Evolutionary conservation across 2,113 vertebrate genomes (phyloP), one percentile per base, ranked within the genome.

Genomic region (Dasyprocta punctata): DNA sequence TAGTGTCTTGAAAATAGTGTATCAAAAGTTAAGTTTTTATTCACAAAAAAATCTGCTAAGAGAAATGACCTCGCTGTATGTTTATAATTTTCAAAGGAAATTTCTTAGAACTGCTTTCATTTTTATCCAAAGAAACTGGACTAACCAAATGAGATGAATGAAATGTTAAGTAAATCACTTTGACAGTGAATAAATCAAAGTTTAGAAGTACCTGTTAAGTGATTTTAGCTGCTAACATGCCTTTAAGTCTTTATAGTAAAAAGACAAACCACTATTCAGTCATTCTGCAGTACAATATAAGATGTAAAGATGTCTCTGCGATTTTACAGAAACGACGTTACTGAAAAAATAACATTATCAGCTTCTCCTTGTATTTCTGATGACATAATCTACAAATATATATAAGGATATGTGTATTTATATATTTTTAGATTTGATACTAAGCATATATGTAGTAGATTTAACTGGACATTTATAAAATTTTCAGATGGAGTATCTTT

Each of bases 111-210:
- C 12, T 90, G n/a, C 54, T 94, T 90, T 95, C 24, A 89, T 80
- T 95, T 97, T 97, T 86, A 86, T 69, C 38, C 41, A 86, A 92
- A 80, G 58, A 89, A 94, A 94, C 63, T 88, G 12, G 38, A 90
- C 63, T 95, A 95, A 65, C n/a, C 28, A 96, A 89, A 95, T 80
- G 47, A 97, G 78, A 96, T 96, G 65, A 97, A 97, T 97, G 86
- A 96, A 95, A 54, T 94, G 22, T 91, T 95, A 69, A 94, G 89
- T 97, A 82, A 97, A 83, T 89, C 54, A 84, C 94, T 96, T 95
- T 91, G 89, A 36, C 82, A 97, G 88, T 81, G 47, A 97, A 95
- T 98, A 95, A 89, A 96, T 98, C 97, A 96, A 94, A 97, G 77
- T 82, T 82, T 83, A 92, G 80, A 96, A 92, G 63, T 61, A 90